phyloP scores from a whole-genome alignment of 2,797 vertebrate genomes.

The Parotocinclus haroldoi region DNA sequence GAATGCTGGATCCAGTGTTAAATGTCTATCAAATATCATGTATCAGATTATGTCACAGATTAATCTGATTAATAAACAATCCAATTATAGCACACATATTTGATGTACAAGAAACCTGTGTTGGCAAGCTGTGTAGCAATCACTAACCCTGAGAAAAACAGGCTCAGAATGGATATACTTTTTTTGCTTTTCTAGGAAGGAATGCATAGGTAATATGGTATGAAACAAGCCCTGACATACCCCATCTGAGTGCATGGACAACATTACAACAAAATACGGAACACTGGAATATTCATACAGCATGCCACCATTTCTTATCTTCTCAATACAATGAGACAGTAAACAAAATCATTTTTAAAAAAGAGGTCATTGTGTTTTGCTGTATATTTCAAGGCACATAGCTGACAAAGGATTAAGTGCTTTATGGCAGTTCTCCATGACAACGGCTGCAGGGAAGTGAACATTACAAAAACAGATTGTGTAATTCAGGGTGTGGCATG shows the following conservation, averaged over 20 bases:
- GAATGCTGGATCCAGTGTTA: too few species aligned
- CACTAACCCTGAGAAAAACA: slow-evolving; percentile 60
- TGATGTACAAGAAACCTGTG: slow-evolving; percentile 7
- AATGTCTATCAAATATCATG: too few species aligned
- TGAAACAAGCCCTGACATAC: too few species aligned
- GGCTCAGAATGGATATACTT: slow-evolving; percentile 11
- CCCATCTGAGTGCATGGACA: too few species aligned
- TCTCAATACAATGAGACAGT: too few species aligned
- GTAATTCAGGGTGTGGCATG: slow-evolving; percentile 51
- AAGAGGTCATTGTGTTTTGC: not conserved
- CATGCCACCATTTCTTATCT: too few species aligned
- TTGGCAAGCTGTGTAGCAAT: slow-evolving; percentile 15
- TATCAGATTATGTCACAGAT: not conserved
- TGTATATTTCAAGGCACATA: slow-evolving; percentile 13
- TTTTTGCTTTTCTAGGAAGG: not conserved
- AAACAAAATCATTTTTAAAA: too few species aligned
- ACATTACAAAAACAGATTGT: slow-evolving; percentile 47
- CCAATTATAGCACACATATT: slow-evolving; percentile 15
- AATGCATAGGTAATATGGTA: too few species aligned
- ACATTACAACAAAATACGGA: too few species aligned
- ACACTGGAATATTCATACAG: too few species aligned
- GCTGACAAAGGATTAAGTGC: slow-evolving; percentile 51
- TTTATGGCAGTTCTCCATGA: slow-evolving; percentile 33
- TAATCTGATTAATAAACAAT: not conserved
- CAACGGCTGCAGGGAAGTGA: slow-evolving; percentile 54